Conservation (phyloP, 2,113 vertebrate species). For the Sarotherodon lohbergeri region DNA sequence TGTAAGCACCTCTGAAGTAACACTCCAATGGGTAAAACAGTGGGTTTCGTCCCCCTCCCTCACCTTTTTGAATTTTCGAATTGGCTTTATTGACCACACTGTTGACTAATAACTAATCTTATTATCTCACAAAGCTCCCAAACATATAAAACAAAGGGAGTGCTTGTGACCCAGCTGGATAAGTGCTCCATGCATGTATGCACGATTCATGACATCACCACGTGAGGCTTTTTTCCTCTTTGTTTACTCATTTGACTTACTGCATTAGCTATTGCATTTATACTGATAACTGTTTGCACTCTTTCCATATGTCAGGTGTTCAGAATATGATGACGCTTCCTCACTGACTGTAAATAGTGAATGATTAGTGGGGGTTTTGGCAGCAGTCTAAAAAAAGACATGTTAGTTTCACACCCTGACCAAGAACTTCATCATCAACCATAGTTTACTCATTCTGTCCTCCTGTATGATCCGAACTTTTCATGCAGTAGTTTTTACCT, state of each 20-base stretch:
- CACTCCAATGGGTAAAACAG: background rate
- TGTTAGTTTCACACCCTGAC: background rate
- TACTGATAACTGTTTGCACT: background rate
- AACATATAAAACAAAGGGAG: background rate
- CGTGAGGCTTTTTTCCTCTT: background rate
- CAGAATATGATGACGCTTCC: background rate
- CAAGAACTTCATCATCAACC: background rate
- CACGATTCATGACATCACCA: background rate
- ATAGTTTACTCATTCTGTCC: background rate
- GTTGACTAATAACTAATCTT: slow-evolving; percentile 17
- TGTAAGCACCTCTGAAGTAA: background rate
- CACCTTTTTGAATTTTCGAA: rapidly evolving
- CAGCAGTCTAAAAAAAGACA: background rate
- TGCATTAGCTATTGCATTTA: background rate
- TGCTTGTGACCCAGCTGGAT: slow-evolving; percentile 4
- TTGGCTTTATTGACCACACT: background rate
- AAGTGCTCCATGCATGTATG: background rate
- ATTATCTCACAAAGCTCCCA: background rate
- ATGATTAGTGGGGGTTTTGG: background rate
- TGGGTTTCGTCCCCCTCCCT: background rate
- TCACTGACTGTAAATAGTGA: background rate
- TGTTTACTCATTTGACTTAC: background rate
- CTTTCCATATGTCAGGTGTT: background rate
- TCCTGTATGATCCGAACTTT: rapidly evolving
- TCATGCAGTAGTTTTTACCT: background rate